phyloP scores from a whole-genome alignment of 2,113 vertebrate genomes.

The Apteryx mantelli region DNA sequence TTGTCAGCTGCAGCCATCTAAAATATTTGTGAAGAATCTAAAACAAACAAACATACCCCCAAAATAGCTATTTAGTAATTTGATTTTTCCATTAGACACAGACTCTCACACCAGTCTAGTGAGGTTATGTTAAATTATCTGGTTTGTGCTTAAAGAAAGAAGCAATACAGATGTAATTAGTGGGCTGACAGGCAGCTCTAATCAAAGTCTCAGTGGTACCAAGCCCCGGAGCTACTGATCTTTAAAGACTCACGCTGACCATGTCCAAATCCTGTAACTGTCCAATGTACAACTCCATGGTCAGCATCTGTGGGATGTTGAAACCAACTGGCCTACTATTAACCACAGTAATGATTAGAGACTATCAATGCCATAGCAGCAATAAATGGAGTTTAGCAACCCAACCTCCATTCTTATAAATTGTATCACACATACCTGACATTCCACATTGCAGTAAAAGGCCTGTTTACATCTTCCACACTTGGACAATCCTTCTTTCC shows the following conservation, averaged over 20 bases:
- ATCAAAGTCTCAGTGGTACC: constrained; percentile 50
- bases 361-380: neutral
- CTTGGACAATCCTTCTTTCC: constrained; percentile 91
- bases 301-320: neutral
- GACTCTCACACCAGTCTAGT: neutral
- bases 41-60: neutral
- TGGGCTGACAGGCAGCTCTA: constrained; percentile 50
- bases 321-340: neutral
- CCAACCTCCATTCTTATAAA: neutral
- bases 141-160: constrained; percentile 38
- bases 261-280: constrained; percentile 40
- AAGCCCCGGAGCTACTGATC: constrained; percentile 55
- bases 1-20: neutral
- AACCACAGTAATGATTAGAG: neutral
- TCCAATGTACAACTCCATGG: neutral
- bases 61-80: neutral
- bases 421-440: constrained; percentile 84
- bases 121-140: constrained; percentile 35
- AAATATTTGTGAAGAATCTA: constrained; percentile 9
- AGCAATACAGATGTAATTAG: constrained; percentile 61
- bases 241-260: constrained; percentile 18
- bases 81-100: constrained; percentile 19
- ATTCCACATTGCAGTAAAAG: constrained; percentile 93
- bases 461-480: constrained; percentile 97
- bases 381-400: neutral